Conservation (phyloP, 2,797 vertebrate species). For the Lepus townsendii region DNA sequence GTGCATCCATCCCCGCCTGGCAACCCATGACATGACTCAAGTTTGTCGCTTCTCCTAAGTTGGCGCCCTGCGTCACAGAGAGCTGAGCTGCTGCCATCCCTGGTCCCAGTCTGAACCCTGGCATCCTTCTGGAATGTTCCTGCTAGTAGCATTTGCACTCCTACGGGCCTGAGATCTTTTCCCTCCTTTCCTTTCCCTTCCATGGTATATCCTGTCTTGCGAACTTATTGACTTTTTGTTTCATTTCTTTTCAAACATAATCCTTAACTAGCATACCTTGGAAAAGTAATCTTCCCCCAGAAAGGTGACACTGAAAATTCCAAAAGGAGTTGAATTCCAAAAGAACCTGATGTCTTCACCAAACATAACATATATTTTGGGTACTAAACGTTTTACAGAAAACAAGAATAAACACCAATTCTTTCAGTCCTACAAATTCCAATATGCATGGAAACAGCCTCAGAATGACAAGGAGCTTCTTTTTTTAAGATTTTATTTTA, state of each 20-base stretch:
- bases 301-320: constrained; percentile 57
- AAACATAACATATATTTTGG: not conserved
- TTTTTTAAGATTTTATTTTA: too few relatives aligned
- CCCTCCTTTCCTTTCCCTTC: constrained; percentile 7
- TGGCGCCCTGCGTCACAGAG: not conserved
- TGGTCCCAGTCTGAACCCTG: constrained; percentile 43
- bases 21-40: constrained; percentile 64
- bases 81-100: not conserved
- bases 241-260: constrained; percentile 54
- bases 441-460: not conserved
- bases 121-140: not conserved
- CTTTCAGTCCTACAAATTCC: not conserved
- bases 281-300: not conserved
- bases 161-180: not conserved
- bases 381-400: not conserved
- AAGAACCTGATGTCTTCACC: constrained; percentile 15
- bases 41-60: constrained; percentile 55
- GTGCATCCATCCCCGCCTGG: constrained; percentile 58
- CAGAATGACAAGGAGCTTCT: too few relatives aligned
- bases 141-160: not conserved
- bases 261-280: not conserved
- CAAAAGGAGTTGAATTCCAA: constrained; percentile 36
- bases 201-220: not conserved
- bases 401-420: constrained; percentile 43
- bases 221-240: not conserved